phyloP scores from a whole-genome alignment of 2,888 invertebrate genomes.

The Tetranychus truncatus region DNA sequence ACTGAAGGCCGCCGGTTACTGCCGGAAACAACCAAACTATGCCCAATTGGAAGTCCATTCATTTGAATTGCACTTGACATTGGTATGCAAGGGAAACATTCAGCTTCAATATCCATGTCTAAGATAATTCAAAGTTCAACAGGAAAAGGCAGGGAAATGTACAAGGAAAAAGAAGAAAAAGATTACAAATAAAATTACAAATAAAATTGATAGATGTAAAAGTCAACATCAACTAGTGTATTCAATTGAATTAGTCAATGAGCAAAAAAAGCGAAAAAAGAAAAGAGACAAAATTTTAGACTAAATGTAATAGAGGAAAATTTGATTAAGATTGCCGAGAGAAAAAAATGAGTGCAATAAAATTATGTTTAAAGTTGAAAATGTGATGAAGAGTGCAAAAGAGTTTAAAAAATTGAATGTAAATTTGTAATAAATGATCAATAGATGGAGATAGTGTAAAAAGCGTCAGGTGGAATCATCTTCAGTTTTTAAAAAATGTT shows the following conservation, averaged over 20 bases:
- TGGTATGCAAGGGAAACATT: conserved; percentile 16
- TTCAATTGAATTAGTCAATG: neutral
- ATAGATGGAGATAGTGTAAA: neutral
- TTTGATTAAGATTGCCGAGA: neutral
- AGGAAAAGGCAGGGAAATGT: neutral
- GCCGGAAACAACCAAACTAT: neutral
- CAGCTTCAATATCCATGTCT: conserved; percentile 15
- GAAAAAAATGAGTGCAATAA: neutral
- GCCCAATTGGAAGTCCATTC: neutral
- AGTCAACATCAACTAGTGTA: neutral
- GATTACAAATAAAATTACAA: neutral
- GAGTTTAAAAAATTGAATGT: neutral
- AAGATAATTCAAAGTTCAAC: neutral
- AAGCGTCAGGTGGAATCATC: neutral
- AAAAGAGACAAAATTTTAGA: neutral
- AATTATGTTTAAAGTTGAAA: no score
- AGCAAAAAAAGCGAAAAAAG: neutral
- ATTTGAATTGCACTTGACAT: conserved; percentile 17
- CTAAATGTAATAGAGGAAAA: neutral
- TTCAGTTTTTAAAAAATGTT: neutral
- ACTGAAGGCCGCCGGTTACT: neutral
- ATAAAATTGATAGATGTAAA: neutral
- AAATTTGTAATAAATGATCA: neutral
- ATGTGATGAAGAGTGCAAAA: neutral
- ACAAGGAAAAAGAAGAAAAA: neutral